These are phyloP conservation scores for Agrochola macilenta DNA, from an alignment of 2,888 invertebrate species.

Conservation along the genomic window DNA sequence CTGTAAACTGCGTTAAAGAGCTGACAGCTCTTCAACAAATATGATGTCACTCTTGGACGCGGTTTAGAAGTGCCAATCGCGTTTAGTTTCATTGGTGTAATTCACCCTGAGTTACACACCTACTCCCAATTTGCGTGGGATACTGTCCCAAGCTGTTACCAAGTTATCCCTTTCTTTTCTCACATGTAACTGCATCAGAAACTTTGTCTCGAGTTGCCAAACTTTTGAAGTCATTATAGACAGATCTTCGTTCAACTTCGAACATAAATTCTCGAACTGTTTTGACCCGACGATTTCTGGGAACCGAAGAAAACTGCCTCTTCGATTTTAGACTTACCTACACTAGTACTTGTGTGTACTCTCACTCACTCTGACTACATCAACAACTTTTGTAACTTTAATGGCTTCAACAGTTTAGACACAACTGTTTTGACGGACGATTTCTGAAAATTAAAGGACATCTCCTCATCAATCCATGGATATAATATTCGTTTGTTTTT, in stretches of 20 bases:
- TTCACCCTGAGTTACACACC: not conserved
- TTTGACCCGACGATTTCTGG: not conserved
- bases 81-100: not conserved
- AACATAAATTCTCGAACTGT: constrained; percentile 14
- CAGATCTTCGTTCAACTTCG: constrained; percentile 18
- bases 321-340: too few relatives aligned
- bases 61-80: not conserved
- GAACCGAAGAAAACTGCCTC: not conserved
- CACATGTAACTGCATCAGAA: constrained; percentile 4
- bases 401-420: too few relatives aligned
- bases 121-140: not conserved
- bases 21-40: not conserved
- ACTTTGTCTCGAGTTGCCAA: not conserved
- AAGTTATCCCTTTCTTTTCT: constrained; percentile 4
- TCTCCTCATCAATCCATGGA: too few relatives aligned
- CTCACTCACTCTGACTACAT: too few relatives aligned
- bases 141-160: constrained; percentile 8
- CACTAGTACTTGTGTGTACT: too few relatives aligned
- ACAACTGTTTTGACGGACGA: too few relatives aligned
- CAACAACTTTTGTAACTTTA: too few relatives aligned
- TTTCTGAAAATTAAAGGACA: too few relatives aligned
- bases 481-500: too few relatives aligned
- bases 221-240: constrained; percentile 22
- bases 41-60: not conserved
- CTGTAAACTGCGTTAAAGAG: too few relatives aligned